Base-by-base conservation (phyloP, 2,888 invertebrate genomes). In the Orthonychiurus folsomi region DNA sequence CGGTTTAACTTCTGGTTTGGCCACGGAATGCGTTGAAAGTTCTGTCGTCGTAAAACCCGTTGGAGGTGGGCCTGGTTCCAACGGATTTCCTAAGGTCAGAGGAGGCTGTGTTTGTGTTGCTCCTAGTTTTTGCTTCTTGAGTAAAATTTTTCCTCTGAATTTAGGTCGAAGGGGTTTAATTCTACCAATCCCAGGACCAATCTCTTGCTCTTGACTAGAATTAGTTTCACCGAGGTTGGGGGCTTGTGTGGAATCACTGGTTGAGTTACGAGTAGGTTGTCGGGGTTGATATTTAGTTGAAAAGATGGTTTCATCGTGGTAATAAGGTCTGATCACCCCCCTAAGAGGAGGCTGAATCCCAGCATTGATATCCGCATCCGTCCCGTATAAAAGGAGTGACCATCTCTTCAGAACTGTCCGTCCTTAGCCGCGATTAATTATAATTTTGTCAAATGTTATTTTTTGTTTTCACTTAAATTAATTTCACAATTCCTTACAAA, bases 321-420 rank as follows among this genome's bases (percentile, higher is more conserved):
- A 37, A 37, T 37, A 37, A 37, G 37, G 37, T 37, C 15, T 37
- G 5, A 37, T 37, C 9, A 37, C 37, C 37, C 37, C 37, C 15
- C 37, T 37, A n/a, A n/a, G n/a, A 9, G 37, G 37, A 37, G 20
- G 52, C n/a, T 20, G 5, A 52, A 5, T 52, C 20, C 3, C 3
- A 9, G 52, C 9, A n/a, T 66, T 66, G 25, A 81, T 80, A 68
- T 79, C 74, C 60, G 78, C 80, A 66, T 81, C 86, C 64, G 94
- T 94, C 73, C 95, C 95, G 78, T 93, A 92, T 77, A 94, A 84
- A 76, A 91, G 87, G 77, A 95, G 82, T 66, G 92, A 89, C 95
- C 94, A 95, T 77, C 89, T 90, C 80, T 90, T 88, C 74, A 95
- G 83, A 69, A 88, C 86, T 65, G 92, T 92, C 77, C 90, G 86